These are phyloP conservation scores for Parthenolecanium corni DNA, from an alignment of 2,888 invertebrate genomes.

Conservation along the genomic window DNA sequence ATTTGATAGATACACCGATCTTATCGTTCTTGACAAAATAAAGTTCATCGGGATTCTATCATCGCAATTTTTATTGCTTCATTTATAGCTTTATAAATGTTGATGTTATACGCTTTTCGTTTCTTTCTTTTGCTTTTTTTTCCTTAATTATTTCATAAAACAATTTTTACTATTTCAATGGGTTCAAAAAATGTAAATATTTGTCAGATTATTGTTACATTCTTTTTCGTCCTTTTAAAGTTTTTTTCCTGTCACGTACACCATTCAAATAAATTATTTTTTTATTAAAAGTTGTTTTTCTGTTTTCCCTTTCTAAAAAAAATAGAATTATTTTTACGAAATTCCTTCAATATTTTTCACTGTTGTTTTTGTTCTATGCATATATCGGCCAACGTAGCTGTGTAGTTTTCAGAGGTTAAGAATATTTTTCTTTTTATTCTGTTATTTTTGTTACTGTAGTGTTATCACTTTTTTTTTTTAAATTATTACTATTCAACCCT, in stretches of 20 bases:
- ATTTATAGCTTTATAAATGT: background rate
- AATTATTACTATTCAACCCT: background rate
- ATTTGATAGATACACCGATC: too few species aligned
- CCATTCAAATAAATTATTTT: background rate
- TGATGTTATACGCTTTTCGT: conserved; percentile 1
- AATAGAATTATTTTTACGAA: background rate
- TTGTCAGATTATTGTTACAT: background rate
- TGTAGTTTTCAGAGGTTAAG: conserved; percentile 24
- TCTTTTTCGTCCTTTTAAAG: background rate
- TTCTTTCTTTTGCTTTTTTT: background rate
- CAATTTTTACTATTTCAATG: background rate
- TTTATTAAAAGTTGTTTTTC: background rate
- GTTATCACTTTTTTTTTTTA: background rate
- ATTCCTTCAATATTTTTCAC: background rate
- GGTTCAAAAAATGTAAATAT: background rate
- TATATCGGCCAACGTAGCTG: conserved; percentile 15
- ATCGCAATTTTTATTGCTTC: background rate
- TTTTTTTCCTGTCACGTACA: background rate
- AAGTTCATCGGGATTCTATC: too few species aligned
- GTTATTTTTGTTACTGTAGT: background rate
- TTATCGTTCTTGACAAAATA: too few species aligned
- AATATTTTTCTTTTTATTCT: conserved; percentile 4
- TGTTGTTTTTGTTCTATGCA: background rate
- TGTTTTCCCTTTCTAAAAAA: background rate
- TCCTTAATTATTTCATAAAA: background rate